Conservation (phyloP, 37 sponge, comb jelly and placozoan genomes). For the Bolinopsis microptera region DNA sequence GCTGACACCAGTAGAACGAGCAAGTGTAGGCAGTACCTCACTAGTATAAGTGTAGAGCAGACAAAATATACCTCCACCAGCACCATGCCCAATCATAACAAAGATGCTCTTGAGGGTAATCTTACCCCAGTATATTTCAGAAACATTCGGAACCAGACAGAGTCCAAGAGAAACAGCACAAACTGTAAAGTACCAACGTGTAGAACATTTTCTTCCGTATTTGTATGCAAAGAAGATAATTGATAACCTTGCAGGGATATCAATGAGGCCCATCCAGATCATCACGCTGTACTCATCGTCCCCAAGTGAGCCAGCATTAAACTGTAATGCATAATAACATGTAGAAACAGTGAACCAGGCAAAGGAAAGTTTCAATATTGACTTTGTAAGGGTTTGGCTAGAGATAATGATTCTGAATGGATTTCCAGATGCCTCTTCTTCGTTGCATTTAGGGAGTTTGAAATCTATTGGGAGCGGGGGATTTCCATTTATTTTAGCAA, state of each 20-base stretch:
- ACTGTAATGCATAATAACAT: constrained; percentile 37
- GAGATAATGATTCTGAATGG: not conserved
- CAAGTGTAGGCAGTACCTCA: constrained; percentile 36
- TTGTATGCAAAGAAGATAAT: not conserved
- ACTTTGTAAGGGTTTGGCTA: not conserved
- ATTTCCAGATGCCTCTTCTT: not conserved
- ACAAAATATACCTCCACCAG: not conserved
- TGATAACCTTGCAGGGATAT: not conserved
- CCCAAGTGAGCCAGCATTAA: constrained; percentile 45
- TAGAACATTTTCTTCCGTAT: not conserved
- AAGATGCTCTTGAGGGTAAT: constrained; percentile 12
- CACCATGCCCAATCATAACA: not conserved
- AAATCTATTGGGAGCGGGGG: not conserved
- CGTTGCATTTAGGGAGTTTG: not conserved
- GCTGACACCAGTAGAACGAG: not conserved
- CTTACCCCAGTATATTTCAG: not conserved
- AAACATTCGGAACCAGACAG: not conserved
- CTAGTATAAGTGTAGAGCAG: constrained; percentile 31
- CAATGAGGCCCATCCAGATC: constrained; percentile 23
- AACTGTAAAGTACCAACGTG: not conserved
- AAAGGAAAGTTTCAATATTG: constrained; percentile 3
- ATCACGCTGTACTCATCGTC: constrained; percentile 33
- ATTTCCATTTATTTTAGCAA: not conserved
- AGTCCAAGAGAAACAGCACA: not conserved
- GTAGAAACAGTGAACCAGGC: constrained; percentile 30